phyloP scores from a whole-genome alignment of 1,140 invertebrate species.

The Uloborus diversus region DNA sequence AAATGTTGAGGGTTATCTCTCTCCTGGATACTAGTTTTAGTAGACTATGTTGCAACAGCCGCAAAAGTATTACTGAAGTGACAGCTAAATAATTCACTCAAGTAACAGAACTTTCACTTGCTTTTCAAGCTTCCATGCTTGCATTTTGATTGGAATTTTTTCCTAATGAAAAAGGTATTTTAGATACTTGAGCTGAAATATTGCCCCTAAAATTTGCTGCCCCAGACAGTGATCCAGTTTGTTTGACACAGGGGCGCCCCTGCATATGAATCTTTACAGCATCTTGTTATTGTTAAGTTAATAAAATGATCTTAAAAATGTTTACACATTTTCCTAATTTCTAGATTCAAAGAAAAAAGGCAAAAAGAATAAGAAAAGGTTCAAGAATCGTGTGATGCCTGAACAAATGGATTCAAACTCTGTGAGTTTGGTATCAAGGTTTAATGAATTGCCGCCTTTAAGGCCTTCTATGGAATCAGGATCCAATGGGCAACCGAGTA shows the following conservation, averaged over 20 bases:
- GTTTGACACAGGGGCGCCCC: too few relatives aligned
- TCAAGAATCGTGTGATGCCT: slow-evolving; percentile 40
- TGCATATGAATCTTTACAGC: too few relatives aligned
- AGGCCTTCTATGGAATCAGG: slow-evolving; percentile 6
- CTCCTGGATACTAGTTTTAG: too few relatives aligned
- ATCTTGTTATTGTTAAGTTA: too few relatives aligned
- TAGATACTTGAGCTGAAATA: too few relatives aligned
- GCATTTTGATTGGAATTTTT: not conserved
- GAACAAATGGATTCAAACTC: slow-evolving; percentile 10
- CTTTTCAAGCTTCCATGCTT: not conserved
- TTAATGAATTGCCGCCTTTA: slow-evolving; percentile 24
- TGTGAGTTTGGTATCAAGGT: slow-evolving; percentile 30
- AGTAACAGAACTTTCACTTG: not conserved
- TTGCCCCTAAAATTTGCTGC: too few relatives aligned
- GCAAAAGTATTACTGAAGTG: not conserved
- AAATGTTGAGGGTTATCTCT: too few relatives aligned
- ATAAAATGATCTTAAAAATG: too few relatives aligned
- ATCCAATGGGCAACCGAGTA: slow-evolving; percentile 33
- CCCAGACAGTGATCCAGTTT: too few relatives aligned
- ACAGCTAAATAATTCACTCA: not conserved
- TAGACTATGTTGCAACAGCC: not conserved
- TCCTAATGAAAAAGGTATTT: too few relatives aligned
- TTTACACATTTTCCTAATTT: not conserved
- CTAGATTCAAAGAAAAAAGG: slow-evolving; percentile 31
- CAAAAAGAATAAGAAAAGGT: slow-evolving; percentile 36